Conservation (phyloP, 2,888 invertebrate genomes). For the Melitaea athalia region DNA sequence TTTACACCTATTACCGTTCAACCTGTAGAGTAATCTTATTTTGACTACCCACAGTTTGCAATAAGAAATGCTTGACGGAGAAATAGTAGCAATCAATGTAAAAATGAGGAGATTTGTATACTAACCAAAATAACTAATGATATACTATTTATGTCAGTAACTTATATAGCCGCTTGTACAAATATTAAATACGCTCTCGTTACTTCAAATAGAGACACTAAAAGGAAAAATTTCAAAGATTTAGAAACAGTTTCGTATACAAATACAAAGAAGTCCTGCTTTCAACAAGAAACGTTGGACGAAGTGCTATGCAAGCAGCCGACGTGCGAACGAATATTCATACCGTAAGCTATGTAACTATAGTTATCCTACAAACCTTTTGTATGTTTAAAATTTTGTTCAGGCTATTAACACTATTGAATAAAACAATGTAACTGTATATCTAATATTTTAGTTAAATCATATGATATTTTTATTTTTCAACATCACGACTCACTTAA, state of each 20-base stretch:
- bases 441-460: too few relatives aligned
- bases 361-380: neutral
- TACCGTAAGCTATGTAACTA: neutral
- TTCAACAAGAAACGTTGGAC: conserved; percentile 4
- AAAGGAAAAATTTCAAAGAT: neutral
- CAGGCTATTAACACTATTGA: too few relatives aligned
- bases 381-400: neutral
- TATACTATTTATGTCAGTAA: neutral
- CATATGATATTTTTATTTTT: too few relatives aligned
- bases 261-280: neutral
- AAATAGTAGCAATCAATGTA: too few relatives aligned
- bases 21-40: too few relatives aligned
- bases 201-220: neutral
- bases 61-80: too few relatives aligned
- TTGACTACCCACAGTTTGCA: too few relatives aligned
- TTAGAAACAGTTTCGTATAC: neutral
- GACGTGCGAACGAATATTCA: conserved; percentile 11
- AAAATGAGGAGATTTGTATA: too few relatives aligned
- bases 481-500: too few relatives aligned
- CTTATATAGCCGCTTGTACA: neutral
- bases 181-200: neutral
- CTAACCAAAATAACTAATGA: neutral
- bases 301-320: conserved; percentile 8
- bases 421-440: too few relatives aligned
- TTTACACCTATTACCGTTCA: too few relatives aligned